Base-by-base conservation (phyloP, 2,888 invertebrate genomes). In the Belgica antarctica region DNA sequence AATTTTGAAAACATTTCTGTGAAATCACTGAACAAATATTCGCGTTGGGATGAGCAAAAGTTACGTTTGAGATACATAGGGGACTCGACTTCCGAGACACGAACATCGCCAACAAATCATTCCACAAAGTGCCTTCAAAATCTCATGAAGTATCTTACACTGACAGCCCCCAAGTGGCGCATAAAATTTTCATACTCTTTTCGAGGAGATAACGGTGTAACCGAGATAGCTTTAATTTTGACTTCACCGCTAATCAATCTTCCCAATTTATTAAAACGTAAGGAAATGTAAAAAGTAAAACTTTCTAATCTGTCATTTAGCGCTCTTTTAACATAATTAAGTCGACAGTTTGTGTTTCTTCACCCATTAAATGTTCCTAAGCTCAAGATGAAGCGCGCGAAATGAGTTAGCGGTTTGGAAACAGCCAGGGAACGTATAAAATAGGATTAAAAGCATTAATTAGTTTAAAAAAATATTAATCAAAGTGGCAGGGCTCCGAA, bases 251-350 rank as follows among this genome's bases (percentile, higher is more conserved):
- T 66, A 66, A 66, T 66, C 65, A 66, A 66, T 66, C 65, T 66
- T 52, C 22, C n/a, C n/a, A n/a, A n/a, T n/a, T n/a, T n/a, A n/a
- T n/a, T n/a, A n/a, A n/a, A n/a, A n/a, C n/a, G n/a, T n/a, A n/a
- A n/a, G n/a, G n/a, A n/a, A n/a, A n/a, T n/a, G n/a, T n/a, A 10
- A 22, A 12, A 47, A n/a, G 46, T 12, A 8, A 47, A 66, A 66
- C 65, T 66, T 66, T 66, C 65, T 46, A 66, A 66, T 46, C 65
- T 66, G 65, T 66, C 65, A 28, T 46, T 66, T 66, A 66, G 47
- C 65, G 65, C 46, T 4, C 25, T 63, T 63, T 47, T 15, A 66
- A 46, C 27, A 66, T 66, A 66, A 66, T 66, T 66, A 66, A 66
- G 47, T 36, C 25, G 63, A n/a, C 52, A 12, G 34, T 52, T 52